Evolutionary conservation across 2,113 vertebrate species (phyloP), one percentile per base, ranked within the genome.

Genomic region (Mustelus asterias): DNA sequence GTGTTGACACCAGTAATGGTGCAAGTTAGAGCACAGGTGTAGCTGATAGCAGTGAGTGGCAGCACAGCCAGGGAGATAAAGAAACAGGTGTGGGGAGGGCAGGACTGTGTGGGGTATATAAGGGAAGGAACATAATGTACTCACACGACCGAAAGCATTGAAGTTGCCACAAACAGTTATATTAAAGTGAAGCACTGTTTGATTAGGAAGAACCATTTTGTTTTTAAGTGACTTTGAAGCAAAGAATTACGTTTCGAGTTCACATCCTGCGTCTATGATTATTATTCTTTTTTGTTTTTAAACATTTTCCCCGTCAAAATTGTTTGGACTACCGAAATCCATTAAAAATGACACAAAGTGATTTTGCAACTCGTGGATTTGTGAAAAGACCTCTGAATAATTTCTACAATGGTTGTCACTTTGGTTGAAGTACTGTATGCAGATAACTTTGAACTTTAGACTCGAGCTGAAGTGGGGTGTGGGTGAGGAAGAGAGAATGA

Each of bases 21-120:
- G 44, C 94, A 29, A 95, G 41, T 5, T 16, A 44, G 69, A 95
- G 41, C 69, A 95, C 93, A 95, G 94, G 94, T 95, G 94, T 67
- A 48, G 29, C 67, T 16, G 67, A 95, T 95, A 95, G 92, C 92
- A 94, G 41, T 54, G 94, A 95, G 94, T 18, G 44, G 94, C 41
- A 48, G 24, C 14, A 29, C 26, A 72, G 94, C 18, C 41, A 33
- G 67, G 22, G 65, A 95, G 94, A 95, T 95, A 95, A 95, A 16
- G 67, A 29, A 72, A 72, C 67, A 95, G 94, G 69, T 95, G 94
- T 13, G 69, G 69, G 26, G 5, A 76, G 67, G 93, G 67, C 67
- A 70, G 44, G 94, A 33, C 41, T 76, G 13, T 14, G 24, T 69
- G 29, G 26, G 22, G 37, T 72, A 95, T 54, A 48, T 44, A 54